Evolutionary conservation across 2,113 vertebrate species (phyloP), one percentile per base, ranked within the genome.

Genomic region (Sorex araneus): DNA sequence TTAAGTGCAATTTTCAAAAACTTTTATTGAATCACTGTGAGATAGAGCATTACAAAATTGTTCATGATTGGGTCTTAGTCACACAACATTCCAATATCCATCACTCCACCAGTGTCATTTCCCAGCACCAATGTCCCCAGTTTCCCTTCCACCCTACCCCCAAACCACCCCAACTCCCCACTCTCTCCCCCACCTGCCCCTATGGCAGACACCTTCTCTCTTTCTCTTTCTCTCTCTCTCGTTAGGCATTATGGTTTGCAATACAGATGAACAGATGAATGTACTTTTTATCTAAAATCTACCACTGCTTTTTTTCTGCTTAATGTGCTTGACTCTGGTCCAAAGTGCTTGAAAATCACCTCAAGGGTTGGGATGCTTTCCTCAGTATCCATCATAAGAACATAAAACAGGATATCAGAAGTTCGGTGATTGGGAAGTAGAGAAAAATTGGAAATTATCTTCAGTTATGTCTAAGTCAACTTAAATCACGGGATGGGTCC

Each of bases 381-480:
- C 25, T 92, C 40, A 7, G 50, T 80, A 82, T 89, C 84, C 73
- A 43, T 84, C 94, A 77, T n/a, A 23, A 81, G 54, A 77, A 70
- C 16, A 32, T 94, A 89, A 95, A 96, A 93, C 76, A 91, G 69
- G 45, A 76, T 7, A 30, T 36, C 25, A 43, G 74, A 27, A 81
- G 69, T 89, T 77, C 87, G 18, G 54, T 74, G n/a, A 89, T 75
- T 81, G 80, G 64, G 66, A 91, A 45, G 64, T 71, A 74, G 69
- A 66, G 30, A 87, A 83, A 92, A 75, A 84, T 34, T 71, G 73
- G 69, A 93, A 94, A 89, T 91, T 85, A 90, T 84, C 64, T 94
- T 54, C 89, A 70, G 73, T 93, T 91, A 92, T 83, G 34, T 74
- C 89, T 91, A 69, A 89, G 73, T 84, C 90, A 43, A 43, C 94